Evolutionary conservation across 2,113 vertebrate species (phyloP).

Genomic region (Microcebus jonahi): DNA sequence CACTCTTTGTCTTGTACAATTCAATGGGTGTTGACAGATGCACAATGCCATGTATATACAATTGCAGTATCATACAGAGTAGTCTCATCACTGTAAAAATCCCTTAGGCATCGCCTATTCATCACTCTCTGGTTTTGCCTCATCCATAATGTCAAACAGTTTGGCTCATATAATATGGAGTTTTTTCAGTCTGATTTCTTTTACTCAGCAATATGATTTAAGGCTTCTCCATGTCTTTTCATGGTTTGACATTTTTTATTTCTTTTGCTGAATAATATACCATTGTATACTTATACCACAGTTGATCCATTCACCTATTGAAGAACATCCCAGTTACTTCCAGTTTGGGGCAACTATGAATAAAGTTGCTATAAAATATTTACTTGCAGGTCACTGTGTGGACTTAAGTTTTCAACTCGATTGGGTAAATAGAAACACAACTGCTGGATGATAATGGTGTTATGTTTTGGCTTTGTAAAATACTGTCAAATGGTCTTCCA

Average conservation of each 20-base stretch:
- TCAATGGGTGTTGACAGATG: not conserved
- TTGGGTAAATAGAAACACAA: not conserved
- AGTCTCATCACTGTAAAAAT: not conserved
- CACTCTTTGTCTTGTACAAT: not conserved
- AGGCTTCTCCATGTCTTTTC: not conserved
- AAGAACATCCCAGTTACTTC: not conserved
- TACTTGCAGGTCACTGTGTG: not conserved
- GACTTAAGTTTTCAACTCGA: not conserved
- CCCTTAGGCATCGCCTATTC: not conserved
- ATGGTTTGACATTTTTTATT: not conserved
- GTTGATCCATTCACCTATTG: not conserved
- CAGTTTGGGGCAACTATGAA: not conserved
- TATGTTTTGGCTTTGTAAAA: not conserved
- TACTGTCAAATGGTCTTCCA: not conserved
- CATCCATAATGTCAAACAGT: not conserved
- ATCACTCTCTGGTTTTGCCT: not conserved
- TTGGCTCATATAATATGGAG: not conserved
- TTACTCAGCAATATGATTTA: not conserved
- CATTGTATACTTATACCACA: not conserved
- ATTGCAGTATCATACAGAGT: not conserved
- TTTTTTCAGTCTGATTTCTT: not conserved
- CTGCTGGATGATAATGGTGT: not conserved
- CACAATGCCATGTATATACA: not conserved
- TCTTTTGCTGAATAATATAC: not conserved
- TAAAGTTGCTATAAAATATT: constrained; percentile 8